These are phyloP conservation scores for Atethmia centrago DNA, from an alignment of 2,888 invertebrate genomes.

Conservation along the genomic window DNA sequence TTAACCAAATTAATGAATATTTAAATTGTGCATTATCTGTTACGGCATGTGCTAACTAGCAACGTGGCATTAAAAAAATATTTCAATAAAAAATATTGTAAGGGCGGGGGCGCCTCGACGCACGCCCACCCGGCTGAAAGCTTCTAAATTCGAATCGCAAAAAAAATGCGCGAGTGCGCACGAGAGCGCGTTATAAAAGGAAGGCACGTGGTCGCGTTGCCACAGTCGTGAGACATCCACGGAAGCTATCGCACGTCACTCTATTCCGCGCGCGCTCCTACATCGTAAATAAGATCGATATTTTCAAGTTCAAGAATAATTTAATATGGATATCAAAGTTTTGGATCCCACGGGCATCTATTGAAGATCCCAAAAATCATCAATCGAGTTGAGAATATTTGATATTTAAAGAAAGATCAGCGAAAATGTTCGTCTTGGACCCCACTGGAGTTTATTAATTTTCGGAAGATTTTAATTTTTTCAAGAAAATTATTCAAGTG, in stretches of 20 bases:
- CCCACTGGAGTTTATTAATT: constrained; percentile 85
- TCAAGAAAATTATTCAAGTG: constrained; percentile 56
- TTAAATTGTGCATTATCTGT: constrained; percentile 58
- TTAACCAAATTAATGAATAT: constrained; percentile 27
- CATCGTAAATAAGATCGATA: constrained; percentile 89
- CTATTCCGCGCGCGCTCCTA: constrained; percentile 73
- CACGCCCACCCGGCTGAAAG: constrained; percentile 88
- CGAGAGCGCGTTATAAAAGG: constrained; percentile 85
- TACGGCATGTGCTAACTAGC: constrained; percentile 74
- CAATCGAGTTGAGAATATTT: constrained; percentile 55
- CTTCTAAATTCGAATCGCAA: constrained; percentile 89
- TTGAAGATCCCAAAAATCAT: constrained; percentile 70
- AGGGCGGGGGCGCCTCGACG: constrained; percentile 86
- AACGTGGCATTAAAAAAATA: constrained; percentile 78
- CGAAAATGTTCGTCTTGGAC: constrained; percentile 83
- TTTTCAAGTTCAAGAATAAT: constrained; percentile 77
- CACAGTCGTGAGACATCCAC: constrained; percentile 83
- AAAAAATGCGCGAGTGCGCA: constrained; percentile 86
- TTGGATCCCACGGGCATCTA: constrained; percentile 89
- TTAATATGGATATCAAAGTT: constrained; percentile 86
- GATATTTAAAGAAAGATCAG: constrained; percentile 54
- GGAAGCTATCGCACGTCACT: constrained; percentile 79
- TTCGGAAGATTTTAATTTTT: constrained; percentile 58
- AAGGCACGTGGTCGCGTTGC: constrained; percentile 83
- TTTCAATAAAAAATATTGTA: constrained; percentile 72